Evolutionary conservation across 2,888 invertebrate genomes (phyloP), one percentile per base, ranked within the genome.

Genomic region (Melolontha melolontha): DNA sequence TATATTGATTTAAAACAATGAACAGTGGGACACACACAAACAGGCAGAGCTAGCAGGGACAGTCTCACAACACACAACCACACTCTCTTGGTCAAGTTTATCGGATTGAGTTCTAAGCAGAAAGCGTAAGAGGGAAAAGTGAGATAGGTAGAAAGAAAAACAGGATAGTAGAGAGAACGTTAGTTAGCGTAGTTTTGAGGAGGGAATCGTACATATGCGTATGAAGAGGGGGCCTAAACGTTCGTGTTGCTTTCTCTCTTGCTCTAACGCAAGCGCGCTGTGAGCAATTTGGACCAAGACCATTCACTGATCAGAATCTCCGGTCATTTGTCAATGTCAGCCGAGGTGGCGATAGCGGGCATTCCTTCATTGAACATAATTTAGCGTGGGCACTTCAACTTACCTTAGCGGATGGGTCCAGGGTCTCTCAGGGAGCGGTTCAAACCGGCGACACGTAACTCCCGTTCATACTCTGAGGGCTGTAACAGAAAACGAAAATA

Each of bases 281-380:
- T 82, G 79, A 77, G 82, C 84, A 84, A 84, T 85, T 49, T 66
- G 63, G 59, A 72, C 70, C 73, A 76, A 77, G 86, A 85, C 84
- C 86, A 89, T 86, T 86, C 86, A 86, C 85, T 83, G 91, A 91
- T 91, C 88, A 87, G 87, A 89, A 91, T 91, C 90, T 89, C 84
- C 85, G 84, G 85, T 89, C 90, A 91, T 91, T 91, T 90, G 90
- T 91, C 91, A 91, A 87, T 90, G 91, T 91, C 91, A 88, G 77
- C 11, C 78, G 76, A 83, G 83, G 84, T 83, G 83, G 83, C 83
- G 83, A 83, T 83, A 83, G 83, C 80, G 80, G 80, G 80, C 80
- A 82, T 83, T 81, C 80, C 79, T 62, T 82, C 82, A 82, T 81
- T 82, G 79, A 80, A 75, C 72, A 75, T 76, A 75, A 75, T 74